Percentiles rank a stretch among this genome's conserved stretches.
Evolutionary conservation across 2,113 vertebrate species (phyloP).

Genomic region (Otocyon megalotis): DNA sequence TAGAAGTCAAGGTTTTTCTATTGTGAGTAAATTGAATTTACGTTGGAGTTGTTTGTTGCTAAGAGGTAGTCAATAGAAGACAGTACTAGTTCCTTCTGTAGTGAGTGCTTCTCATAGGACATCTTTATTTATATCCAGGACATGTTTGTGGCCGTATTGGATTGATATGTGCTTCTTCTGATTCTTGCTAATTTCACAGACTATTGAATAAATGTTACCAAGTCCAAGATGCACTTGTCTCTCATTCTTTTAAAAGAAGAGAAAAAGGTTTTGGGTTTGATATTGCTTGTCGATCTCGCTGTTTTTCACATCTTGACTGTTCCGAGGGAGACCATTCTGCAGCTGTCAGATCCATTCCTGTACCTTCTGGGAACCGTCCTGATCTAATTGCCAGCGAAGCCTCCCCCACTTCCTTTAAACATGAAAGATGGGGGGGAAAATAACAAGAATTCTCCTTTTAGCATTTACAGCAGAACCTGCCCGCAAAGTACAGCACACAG

Average conservation of each 20-base stretch:
- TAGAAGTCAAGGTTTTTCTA: constrained; percentile 85
- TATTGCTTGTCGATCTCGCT: neutral
- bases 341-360: neutral
- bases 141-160: constrained; percentile 88
- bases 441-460: neutral
- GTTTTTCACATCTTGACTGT: neutral
- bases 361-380: neutral
- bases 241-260: constrained; percentile 54
- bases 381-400: neutral
- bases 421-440: neutral
- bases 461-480: neutral
- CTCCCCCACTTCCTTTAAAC: neutral
- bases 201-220: constrained; percentile 91
- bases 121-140: constrained; percentile 88
- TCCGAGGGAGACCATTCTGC: neutral
- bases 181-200: constrained; percentile 89
- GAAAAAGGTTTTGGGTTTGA: neutral
- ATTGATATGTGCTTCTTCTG: constrained; percentile 87
- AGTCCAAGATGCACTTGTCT: constrained; percentile 83
- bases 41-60: constrained; percentile 83
- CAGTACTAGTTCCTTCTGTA: constrained; percentile 81
- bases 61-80: constrained; percentile 84
- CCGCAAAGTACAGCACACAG: accelerated
- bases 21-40: constrained; percentile 86
- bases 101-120: constrained; percentile 87